Evolutionary conservation across 2,797 vertebrate species (phyloP), one percentile per base, ranked within the genome.

Genomic region (Anabas testudineus): DNA sequence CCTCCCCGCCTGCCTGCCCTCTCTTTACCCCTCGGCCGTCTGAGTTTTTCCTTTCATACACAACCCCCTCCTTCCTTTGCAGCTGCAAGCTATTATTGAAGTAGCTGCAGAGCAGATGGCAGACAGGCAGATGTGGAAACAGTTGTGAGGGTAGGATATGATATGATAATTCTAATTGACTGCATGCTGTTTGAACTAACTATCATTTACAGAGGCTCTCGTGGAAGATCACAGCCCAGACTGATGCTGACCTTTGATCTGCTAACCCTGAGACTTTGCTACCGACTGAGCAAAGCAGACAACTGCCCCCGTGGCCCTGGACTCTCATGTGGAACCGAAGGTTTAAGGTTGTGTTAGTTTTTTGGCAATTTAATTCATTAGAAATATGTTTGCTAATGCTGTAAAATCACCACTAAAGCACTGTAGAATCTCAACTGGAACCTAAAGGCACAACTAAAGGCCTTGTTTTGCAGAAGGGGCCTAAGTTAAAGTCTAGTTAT

Each of bases 81-180:
- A 93, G 90, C 90, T 92, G 90, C 86, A 88, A 80, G 80, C 86
- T 90, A 79, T 91, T 87, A 84, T 73, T 84, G 65, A 73, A 88
- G 85, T 78, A 73, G 82, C 78, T 80, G 85, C 67, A 78, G 83
- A 89, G 66, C 74, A 87, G 71, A 87, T 85, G 85, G 78, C 60
- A 85, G 69, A 63, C 72, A 70, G 49, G 78, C 77, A 81, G 79
- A 76, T 74, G 71, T 71, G 55, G 75, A 45, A 37, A 45, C 45
- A 41, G 41, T 12, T 30, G 2, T 41, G 34, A 26, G 41, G 24
- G 32, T 43, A 74, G 30, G 9, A 43, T 28, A 42, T 21, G 48
- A 63, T 65, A 15, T 47, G 21, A 53, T 39, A 3, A 51, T 46
- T 68, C 34, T 28, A 42, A 73, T 28, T 70, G 43, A 52, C 63